phyloP scores from a whole-genome alignment of 2,113 vertebrate genomes.

The Marmota monax region DNA sequence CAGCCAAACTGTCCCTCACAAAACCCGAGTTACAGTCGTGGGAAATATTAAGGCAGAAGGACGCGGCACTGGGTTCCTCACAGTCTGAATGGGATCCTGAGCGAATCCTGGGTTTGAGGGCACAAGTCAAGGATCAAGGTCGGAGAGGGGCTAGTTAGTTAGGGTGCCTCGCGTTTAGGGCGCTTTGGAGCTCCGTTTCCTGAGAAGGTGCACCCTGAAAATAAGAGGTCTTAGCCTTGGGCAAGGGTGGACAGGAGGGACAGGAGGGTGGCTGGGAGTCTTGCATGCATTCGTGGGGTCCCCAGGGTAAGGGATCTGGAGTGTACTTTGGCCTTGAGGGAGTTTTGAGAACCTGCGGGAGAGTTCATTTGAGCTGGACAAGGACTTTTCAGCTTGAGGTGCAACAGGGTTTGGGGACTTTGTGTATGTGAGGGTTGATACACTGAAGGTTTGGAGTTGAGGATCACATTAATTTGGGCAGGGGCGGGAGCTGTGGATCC shows the following conservation, averaged over 20 bases:
- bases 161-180: neutral
- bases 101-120: neutral
- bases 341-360: neutral
- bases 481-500: neutral
- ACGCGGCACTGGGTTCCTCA: neutral
- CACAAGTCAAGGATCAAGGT: neutral
- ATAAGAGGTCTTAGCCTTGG: no score
- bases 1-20: no score
- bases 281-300: no score
- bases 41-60: neutral
- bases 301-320: no score
- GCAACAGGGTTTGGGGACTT: neutral
- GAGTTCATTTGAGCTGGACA: neutral
- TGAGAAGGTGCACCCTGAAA: neutral
- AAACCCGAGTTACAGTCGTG: no score
- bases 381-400: neutral
- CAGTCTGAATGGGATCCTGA: neutral
- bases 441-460: neutral
- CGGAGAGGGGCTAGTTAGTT: neutral
- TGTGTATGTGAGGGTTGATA: neutral
- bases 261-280: no score
- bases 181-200: neutral
- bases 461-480: neutral
- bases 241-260: no score
- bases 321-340: neutral